Base-by-base conservation (phyloP, 2,888 invertebrate genomes). In the Phengaris alcon region DNA sequence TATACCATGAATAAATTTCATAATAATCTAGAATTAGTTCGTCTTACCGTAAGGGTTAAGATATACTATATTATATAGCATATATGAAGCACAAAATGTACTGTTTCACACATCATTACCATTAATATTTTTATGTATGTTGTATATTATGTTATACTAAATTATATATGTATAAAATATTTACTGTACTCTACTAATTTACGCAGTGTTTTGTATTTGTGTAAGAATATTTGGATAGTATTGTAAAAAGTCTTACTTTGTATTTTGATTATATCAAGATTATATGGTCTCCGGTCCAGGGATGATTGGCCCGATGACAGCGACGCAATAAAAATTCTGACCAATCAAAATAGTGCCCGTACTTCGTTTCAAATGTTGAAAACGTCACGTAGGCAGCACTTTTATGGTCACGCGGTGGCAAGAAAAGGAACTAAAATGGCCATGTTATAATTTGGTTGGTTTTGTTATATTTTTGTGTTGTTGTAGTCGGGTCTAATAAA, bases 61-160 rank as follows among this genome's bases (percentile, higher is more conserved):
- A 78, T 79, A 64, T 76, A 74, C 74, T 79, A 78, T 78, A 74
- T 75, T 74, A 72, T 35, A 6, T 79, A 77, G 79, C 80, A 80
- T 86, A 80, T 86, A 86, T 83, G 82, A 85, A 84, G 91, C 91
- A 92, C 91, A 91, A 91, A 91, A 84, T 87, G 84, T 85, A 87
- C 84, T 82, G 85, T 88, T 88, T 85, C 85, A 85, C 85, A 85
- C 84, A 78, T 84, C 84, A 86, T 87, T 54, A 69, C 86, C 87
- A 87, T 77, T 78, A 77, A 79, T 78, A 77, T 82, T 82, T 82
- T 82, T 86, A 87, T 86, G 82, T 81, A 82, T 88, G 86, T 87
- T 83, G 87, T 90, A 89, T 89, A 88, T 86, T 89, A 88, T 86
- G 85, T 87, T 88, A 87, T 85, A 81, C 81, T 82, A 83, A 84